Conservation (phyloP, 2,113 vertebrate species). For the Stegastes partitus region DNA sequence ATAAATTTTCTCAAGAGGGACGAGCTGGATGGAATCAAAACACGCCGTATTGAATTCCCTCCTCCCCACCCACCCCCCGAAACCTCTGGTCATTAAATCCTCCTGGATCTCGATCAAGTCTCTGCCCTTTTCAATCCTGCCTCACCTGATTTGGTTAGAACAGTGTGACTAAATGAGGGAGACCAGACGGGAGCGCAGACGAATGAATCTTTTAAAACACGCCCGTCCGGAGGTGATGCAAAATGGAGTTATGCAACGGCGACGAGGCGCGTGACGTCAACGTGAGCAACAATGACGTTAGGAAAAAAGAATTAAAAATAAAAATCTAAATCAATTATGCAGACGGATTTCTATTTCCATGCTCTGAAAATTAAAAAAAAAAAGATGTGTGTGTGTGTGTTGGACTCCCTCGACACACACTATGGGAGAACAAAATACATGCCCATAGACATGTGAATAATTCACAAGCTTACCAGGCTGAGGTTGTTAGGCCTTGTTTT, state of each 20-base stretch:
- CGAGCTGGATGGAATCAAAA: neutral
- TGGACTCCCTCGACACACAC: slow-evolving; percentile 25
- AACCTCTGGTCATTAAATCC: slow-evolving; percentile 13
- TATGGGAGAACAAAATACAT: slow-evolving; percentile 36
- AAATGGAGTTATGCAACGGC: slow-evolving; percentile 43
- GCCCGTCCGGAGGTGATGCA: slow-evolving; percentile 22
- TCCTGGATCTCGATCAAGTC: neutral
- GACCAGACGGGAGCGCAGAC: slow-evolving; percentile 21
- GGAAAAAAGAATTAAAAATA: neutral
- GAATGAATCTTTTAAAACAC: slow-evolving; percentile 51
- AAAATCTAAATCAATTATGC: slow-evolving; percentile 43
- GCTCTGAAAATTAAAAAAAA: slow-evolving; percentile 19
- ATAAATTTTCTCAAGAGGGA: neutral
- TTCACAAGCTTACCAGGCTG: slow-evolving; percentile 50
- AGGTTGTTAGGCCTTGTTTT: slow-evolving; percentile 47
- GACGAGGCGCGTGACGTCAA: slow-evolving; percentile 33
- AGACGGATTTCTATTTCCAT: slow-evolving; percentile 21
- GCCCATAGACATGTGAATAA: slow-evolving; percentile 57
- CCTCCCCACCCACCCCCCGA: too few relatives aligned
- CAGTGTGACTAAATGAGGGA: slow-evolving; percentile 10
- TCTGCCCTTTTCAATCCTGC: slow-evolving; percentile 20
- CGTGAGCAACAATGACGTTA: neutral
- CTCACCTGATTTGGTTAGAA: slow-evolving; percentile 11
- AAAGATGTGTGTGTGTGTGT: neutral
- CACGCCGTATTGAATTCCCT: neutral